Evolutionary conservation across 2,888 invertebrate species (phyloP), one percentile per base, ranked within the genome.

Genomic region (Theretra japonica): DNA sequence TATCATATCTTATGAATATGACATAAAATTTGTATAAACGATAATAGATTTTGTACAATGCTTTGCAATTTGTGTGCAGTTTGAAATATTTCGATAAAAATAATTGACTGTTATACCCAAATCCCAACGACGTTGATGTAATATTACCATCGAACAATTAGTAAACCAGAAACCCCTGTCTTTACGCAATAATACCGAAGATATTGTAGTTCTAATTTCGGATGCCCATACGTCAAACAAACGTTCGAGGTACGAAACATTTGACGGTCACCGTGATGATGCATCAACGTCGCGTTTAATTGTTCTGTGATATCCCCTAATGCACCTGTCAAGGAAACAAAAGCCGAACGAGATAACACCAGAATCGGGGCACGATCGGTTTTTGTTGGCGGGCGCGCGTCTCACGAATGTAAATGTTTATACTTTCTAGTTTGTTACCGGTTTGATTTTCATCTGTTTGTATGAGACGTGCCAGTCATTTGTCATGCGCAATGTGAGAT

Each of bases 291-390:
- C 90, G 90, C 93, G 90, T 94, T 94, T 94, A 94, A 94, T 94
- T 94, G 94, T 92, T 92, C 90, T 89, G 87, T 88, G 92, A 92
- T 94, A 94, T 89, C 86, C 88, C 86, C 93, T 94, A 94, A 94
- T 94, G 94, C 93, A 94, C 93, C 94, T 94, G 94, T 94, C 94
- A 94, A 89, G 91, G 86, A 90, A 94, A 94, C 94, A 94, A 94
- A 92, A 90, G 87, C 85, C 78, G 80, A 82, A 81, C 86, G 85
- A 91, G 94, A 94, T 94, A 93, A 92, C 88, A 86, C 88, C 80
- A 86, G 90, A 93, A 93, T 93, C 92, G 92, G 91, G 85, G 88
- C 89, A 89, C 90, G 90, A 85, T 85, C 85, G 75, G 80, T 86
- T 86, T 86, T 84, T 86, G 84, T 84, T 83, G 81, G 82, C 78